Conservation (phyloP, 2,888 invertebrate genomes). For the Dermolepida albohirtum region DNA sequence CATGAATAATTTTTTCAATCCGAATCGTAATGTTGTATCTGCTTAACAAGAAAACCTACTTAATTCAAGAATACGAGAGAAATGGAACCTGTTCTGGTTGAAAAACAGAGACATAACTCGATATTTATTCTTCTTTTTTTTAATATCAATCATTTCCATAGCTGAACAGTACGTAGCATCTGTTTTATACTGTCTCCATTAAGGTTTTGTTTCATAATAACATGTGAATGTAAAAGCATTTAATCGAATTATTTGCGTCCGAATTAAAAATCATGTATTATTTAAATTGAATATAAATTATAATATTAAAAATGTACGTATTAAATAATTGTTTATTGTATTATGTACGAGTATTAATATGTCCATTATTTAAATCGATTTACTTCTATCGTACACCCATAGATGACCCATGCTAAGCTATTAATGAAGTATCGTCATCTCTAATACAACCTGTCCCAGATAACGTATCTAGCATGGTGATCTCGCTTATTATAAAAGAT, state of each 20-base stretch:
- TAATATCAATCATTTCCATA: conserved; percentile 20
- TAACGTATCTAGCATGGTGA: too few species aligned
- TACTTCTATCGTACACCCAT: too few species aligned
- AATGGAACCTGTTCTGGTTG: conserved; percentile 36
- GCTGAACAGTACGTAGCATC: conserved; percentile 2
- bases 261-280: not conserved
- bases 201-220: not conserved
- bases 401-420: too few species aligned
- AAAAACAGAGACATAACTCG: conserved; percentile 28
- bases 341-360: too few species aligned
- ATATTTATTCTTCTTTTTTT: conserved; percentile 22
- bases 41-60: conserved; percentile 43
- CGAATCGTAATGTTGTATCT: conserved; percentile 36
- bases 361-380: too few species aligned
- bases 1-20: conserved; percentile 31
- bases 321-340: too few species aligned
- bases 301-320: too few species aligned
- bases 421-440: too few species aligned
- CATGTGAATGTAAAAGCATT: conserved; percentile 2
- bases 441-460: too few species aligned
- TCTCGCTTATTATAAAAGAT: too few species aligned
- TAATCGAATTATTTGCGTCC: not conserved
- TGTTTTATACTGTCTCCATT: conserved; percentile 3
- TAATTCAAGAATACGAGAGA: conserved; percentile 39
- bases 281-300: not conserved